Percentiles rank a stretch among this genome's conserved stretches.
phyloP scores from a whole-genome alignment of 2,797 vertebrate genomes.

The Paedocypris micromegethes region DNA sequence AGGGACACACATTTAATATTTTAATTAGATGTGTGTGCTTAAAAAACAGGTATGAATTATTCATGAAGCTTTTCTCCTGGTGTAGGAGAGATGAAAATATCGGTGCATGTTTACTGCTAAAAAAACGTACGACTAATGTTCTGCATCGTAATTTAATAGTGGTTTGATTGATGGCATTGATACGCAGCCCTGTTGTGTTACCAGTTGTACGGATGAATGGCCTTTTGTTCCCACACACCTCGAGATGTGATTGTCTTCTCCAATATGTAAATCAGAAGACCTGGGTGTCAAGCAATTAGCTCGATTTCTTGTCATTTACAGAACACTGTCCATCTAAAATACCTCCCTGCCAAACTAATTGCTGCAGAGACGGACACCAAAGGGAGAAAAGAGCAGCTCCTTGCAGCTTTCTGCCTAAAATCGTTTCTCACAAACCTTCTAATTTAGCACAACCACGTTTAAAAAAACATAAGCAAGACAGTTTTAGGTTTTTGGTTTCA shows the following conservation, averaged over 20 bases:
- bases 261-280: slow-evolving; percentile 28
- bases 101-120: slow-evolving; percentile 31
- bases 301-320: slow-evolving; percentile 25
- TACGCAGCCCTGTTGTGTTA: slow-evolving; percentile 15
- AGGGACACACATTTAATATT: slow-evolving; percentile 30
- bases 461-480: too few relatives aligned
- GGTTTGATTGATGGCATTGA: slow-evolving; percentile 35
- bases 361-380: neutral
- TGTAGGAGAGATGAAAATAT: neutral
- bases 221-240: slow-evolving; percentile 16
- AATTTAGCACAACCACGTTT: too few relatives aligned
- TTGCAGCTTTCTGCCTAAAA: too few relatives aligned
- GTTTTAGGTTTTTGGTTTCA: too few relatives aligned
- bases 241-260: slow-evolving; percentile 13
- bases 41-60: slow-evolving; percentile 19
- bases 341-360: neutral
- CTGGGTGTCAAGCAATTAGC: slow-evolving; percentile 26
- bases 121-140: slow-evolving; percentile 17
- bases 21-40: slow-evolving; percentile 30
- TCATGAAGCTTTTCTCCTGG: slow-evolving; percentile 6
- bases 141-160: slow-evolving; percentile 18
- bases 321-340: slow-evolving; percentile 13
- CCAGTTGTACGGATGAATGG: slow-evolving; percentile 17
- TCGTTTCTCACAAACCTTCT: too few relatives aligned
- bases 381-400: neutral